These are phyloP conservation scores for Propithecus perrieri DNA, from an alignment of 2,797 vertebrate species.

Conservation along the genomic window DNA sequence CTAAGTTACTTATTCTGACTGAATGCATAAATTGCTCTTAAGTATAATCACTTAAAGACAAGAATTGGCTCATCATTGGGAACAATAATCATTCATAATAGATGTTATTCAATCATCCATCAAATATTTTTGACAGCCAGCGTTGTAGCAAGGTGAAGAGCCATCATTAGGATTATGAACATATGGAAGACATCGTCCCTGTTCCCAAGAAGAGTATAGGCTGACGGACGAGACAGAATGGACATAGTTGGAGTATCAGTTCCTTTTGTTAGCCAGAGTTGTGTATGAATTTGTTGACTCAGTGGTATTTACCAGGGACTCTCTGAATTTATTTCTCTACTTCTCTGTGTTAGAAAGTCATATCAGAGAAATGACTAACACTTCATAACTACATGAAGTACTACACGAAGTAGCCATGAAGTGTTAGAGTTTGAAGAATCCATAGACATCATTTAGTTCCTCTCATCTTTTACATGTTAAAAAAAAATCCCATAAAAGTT, in stretches of 20 bases:
- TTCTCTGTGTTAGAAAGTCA: not conserved
- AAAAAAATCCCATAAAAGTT: slow-evolving; percentile 25
- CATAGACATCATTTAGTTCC: not conserved
- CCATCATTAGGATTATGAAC: not conserved
- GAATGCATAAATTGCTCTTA: not conserved
- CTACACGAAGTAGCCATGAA: not conserved
- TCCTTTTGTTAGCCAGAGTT: not conserved
- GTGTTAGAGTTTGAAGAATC: slow-evolving; percentile 1
- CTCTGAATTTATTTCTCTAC: not conserved
- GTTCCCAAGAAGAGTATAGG: not conserved
- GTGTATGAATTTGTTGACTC: not conserved
- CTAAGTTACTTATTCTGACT: slow-evolving; percentile 9
- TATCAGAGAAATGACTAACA: not conserved
- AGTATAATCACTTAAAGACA: slow-evolving; percentile 5
- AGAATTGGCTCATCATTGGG: not conserved
- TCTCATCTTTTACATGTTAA: not conserved
- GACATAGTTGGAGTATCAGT: not conserved
- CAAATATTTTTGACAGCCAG: not conserved
- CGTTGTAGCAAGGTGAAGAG: not conserved
- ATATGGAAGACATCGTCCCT: not conserved
- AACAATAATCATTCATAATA: not conserved
- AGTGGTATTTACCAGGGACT: not conserved
- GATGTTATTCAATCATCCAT: not conserved
- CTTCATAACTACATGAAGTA: not conserved
- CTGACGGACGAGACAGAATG: not conserved